A percentile compares a stretch with the other conserved stretches of the same genome.
These are phyloP conservation scores for Tinamus major DNA, from an alignment of 2,797 vertebrate species.

Conservation along the genomic window DNA sequence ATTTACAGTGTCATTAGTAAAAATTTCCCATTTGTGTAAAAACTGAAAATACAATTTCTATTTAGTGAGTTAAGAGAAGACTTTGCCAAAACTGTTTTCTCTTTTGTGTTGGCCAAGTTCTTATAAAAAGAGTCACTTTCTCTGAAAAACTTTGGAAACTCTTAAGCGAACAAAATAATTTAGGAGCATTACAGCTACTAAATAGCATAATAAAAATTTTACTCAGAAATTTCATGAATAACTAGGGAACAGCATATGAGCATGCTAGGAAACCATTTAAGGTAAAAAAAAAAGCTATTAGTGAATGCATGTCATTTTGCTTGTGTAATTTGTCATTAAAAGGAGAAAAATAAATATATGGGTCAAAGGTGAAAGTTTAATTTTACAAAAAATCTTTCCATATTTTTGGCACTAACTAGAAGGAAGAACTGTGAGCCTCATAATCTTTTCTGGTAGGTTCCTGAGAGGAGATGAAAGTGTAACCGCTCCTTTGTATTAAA, in stretches of 20 bases:
- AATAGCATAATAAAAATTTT: neutral
- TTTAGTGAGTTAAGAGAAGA: neutral
- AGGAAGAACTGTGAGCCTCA: neutral
- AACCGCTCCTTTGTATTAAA: neutral
- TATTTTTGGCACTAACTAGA: neutral
- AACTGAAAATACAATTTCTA: neutral
- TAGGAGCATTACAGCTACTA: neutral
- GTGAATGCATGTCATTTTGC: neutral
- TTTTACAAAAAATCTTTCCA: neutral
- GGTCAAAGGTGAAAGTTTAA: neutral
- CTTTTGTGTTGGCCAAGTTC: neutral
- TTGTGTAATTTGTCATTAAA: conserved; percentile 24
- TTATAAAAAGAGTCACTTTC: neutral
- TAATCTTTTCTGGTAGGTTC: neutral
- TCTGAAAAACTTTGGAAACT: conserved; percentile 4
- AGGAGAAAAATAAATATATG: conserved; percentile 16
- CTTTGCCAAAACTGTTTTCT: neutral
- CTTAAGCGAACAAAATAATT: neutral
- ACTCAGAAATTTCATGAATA: neutral
- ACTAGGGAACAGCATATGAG: neutral
- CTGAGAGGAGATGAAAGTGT: neutral
- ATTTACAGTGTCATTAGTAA: neutral
- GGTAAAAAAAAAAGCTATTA: neutral
- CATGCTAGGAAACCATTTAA: neutral
- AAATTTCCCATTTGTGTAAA: neutral